These are phyloP conservation scores for Puma concolor DNA, from an alignment of 2,113 vertebrate genomes.

Conservation along the genomic window DNA sequence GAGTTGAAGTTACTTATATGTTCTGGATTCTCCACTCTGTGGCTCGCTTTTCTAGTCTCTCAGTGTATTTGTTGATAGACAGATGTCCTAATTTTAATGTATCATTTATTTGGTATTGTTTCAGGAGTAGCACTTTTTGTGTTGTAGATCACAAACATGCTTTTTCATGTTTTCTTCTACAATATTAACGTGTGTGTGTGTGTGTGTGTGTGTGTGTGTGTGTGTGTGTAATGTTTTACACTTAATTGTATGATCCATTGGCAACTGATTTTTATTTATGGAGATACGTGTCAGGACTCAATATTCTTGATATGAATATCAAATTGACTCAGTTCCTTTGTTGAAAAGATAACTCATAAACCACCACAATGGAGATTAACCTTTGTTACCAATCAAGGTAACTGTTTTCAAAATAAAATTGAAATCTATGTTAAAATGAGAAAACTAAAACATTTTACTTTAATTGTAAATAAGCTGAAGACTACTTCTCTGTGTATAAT, in stretches of 20 bases:
- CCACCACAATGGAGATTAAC: neutral
- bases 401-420: neutral
- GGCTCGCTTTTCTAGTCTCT: neutral
- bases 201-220: neutral
- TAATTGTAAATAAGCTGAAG: neutral
- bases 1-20: neutral
- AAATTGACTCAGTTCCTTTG: neutral
- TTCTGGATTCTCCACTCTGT: neutral
- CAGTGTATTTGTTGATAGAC: neutral
- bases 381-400: neutral
- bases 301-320: neutral
- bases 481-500: neutral
- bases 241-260: neutral
- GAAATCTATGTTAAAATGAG: neutral
- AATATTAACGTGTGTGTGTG: neutral
- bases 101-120: neutral
- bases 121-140: neutral
- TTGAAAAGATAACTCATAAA: neutral
- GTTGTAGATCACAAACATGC: neutral
- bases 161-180: neutral
- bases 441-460: neutral
- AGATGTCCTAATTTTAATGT: neutral
- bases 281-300: neutral
- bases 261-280: neutral
- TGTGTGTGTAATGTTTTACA: neutral